Conservation (phyloP, 2,113 vertebrate genomes). For the Bettongia penicillata region DNA sequence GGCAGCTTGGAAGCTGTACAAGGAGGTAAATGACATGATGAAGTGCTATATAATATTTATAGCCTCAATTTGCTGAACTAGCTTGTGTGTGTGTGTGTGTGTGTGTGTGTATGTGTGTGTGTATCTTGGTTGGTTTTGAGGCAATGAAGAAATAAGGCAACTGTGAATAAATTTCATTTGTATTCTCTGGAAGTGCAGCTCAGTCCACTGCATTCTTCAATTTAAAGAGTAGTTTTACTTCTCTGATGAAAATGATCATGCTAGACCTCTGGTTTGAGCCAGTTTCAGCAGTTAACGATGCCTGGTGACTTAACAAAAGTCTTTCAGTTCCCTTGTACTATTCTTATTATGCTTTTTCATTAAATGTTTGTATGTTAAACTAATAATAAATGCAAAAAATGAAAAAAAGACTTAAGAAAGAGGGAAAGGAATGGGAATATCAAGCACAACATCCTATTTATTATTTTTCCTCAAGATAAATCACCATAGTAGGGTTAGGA, state of each 20-base stretch:
- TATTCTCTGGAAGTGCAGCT: conserved; percentile 70
- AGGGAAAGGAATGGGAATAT: neutral
- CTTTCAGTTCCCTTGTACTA: neutral
- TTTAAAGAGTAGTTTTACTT: conserved; percentile 72
- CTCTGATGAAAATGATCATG: conserved; percentile 61
- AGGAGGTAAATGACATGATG: conserved; percentile 60
- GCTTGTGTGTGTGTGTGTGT: conserved; percentile 30
- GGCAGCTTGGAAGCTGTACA: conserved; percentile 68
- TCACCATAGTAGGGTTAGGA: conserved; percentile 23
- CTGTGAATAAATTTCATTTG: conserved; percentile 70
- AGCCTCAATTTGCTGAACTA: conserved; percentile 69
- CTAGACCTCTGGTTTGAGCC: conserved; percentile 47
- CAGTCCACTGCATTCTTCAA: conserved; percentile 53
- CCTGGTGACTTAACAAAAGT: conserved; percentile 36
- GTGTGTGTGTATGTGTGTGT: neutral
- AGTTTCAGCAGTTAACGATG: conserved; percentile 58
- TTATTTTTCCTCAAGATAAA: conserved; percentile 53
- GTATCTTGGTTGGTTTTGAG: conserved; percentile 68
- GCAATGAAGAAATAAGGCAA: conserved; percentile 64
- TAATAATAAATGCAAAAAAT: too few species aligned
- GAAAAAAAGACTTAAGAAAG: conserved; percentile 12
- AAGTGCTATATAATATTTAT: conserved; percentile 72
- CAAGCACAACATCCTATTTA: conserved; percentile 30
- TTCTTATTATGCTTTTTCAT: too few species aligned
- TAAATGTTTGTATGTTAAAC: too few species aligned